Conservation (phyloP, 1,140 invertebrate genomes). For the Rhyzopertha dominica region DNA sequence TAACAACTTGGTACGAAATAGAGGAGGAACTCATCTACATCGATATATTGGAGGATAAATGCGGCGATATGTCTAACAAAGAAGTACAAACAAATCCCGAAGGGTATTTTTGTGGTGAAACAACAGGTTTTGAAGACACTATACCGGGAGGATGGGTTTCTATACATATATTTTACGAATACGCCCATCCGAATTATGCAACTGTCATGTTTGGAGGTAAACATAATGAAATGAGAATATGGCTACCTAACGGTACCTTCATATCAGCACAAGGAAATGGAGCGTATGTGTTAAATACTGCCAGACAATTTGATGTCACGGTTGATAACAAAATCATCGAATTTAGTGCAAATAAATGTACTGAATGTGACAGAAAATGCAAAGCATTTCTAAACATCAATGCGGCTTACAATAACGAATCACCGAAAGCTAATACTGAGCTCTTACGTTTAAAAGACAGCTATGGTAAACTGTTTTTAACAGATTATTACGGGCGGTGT, state of each 20-base stretch:
- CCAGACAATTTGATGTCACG: background rate
- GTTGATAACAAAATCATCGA: background rate
- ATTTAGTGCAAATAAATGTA: background rate
- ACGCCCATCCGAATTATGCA: slow-evolving; percentile 5
- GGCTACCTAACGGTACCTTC: background rate
- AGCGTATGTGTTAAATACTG: background rate
- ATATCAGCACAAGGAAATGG: background rate
- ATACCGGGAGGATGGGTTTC: slow-evolving; percentile 3
- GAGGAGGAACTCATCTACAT: background rate
- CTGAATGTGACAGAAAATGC: background rate
- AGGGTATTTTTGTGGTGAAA: background rate
- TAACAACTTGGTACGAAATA: slow-evolving; percentile 2
- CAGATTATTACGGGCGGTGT: slow-evolving; percentile 1
- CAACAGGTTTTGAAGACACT: background rate
- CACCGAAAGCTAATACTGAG: background rate
- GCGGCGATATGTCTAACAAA: background rate
- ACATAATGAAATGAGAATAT: background rate
- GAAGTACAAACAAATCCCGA: background rate
- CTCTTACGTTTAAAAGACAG: background rate
- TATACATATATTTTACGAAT: background rate
- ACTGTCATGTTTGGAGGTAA: background rate
- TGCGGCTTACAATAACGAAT: background rate
- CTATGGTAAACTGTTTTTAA: slow-evolving; percentile 3
- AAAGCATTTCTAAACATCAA: background rate
- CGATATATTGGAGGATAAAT: background rate